Conservation (phyloP, 2,797 vertebrate species). For the Cheirogaleus major region DNA sequence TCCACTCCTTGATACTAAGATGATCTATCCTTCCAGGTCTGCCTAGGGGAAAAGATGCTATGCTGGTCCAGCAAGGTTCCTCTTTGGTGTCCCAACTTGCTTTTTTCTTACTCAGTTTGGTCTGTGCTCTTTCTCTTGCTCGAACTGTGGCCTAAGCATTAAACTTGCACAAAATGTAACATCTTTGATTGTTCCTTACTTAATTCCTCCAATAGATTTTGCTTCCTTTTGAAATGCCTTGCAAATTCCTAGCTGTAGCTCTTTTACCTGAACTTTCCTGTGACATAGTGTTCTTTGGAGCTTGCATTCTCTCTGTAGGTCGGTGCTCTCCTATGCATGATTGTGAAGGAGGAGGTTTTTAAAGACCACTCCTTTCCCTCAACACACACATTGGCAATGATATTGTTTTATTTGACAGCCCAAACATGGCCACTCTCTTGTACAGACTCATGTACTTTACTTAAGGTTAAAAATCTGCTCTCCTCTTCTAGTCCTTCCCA, state of each 20-base stretch:
- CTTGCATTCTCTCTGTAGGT: not conserved
- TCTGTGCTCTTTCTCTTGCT: constrained; percentile 25
- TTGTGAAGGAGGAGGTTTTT: not conserved
- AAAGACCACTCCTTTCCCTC: not conserved
- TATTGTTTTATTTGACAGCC: not conserved
- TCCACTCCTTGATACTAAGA: accelerated
- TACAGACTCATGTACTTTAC: not conserved
- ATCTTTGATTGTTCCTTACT: not conserved
- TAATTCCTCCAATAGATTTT: not conserved
- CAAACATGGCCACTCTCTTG: not conserved
- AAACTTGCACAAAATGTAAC: not conserved
- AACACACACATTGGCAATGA: not conserved
- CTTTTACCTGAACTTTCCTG: constrained; percentile 2
- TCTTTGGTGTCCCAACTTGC: not conserved
- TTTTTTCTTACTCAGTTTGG: not conserved
- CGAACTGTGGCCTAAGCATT: not conserved
- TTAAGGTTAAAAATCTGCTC: not conserved
- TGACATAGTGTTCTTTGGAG: not conserved
- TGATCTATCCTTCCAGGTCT: not conserved
- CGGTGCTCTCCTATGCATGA: not conserved
- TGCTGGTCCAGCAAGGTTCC: not conserved
- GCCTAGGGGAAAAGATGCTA: not conserved
- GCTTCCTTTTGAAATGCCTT: constrained; percentile 5
- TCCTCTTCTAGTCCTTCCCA: not conserved
- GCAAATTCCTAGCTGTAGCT: not conserved